A percentile compares a stretch with the other conserved stretches of the same genome.
Conservation (phyloP, 2,797 vertebrate species). For the Steatocranus sp. region DNA sequence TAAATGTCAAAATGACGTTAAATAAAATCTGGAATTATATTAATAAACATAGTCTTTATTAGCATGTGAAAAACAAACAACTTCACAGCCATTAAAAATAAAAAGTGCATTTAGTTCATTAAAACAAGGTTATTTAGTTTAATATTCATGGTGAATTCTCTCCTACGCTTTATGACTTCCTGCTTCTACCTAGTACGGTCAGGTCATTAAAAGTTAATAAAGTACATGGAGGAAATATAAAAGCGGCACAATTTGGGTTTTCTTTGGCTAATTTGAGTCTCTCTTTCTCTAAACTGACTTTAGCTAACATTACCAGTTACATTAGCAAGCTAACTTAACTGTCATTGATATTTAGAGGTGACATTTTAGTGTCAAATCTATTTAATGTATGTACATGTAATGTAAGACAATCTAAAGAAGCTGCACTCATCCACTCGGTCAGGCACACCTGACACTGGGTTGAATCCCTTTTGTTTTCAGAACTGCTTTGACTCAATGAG, state of each 20-base stretch:
- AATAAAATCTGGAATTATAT: not conserved
- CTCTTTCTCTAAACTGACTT: not conserved
- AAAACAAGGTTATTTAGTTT: not conserved
- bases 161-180: not conserved
- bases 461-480: not conserved
- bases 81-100: not conserved
- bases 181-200: not conserved
- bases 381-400: not conserved
- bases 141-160: not conserved
- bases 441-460: not conserved
- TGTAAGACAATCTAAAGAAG: not conserved
- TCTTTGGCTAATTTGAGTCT: not conserved
- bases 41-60: not conserved
- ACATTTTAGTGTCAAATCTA: not conserved
- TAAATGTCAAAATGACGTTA: not conserved
- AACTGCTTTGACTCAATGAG: not conserved
- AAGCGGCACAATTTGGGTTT: rapidly evolving
- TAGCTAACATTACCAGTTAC: not conserved
- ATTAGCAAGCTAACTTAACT: not conserved
- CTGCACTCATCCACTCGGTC: not conserved
- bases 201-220: not conserved
- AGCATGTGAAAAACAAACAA: not conserved
- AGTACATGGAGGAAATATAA: not conserved
- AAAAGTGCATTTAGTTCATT: not conserved
- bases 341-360: not conserved